Percentiles rank a stretch among this genome's conserved stretches.
phyloP scores from a whole-genome alignment of 2,113 vertebrate genomes.

The Rutilus rutilus region DNA sequence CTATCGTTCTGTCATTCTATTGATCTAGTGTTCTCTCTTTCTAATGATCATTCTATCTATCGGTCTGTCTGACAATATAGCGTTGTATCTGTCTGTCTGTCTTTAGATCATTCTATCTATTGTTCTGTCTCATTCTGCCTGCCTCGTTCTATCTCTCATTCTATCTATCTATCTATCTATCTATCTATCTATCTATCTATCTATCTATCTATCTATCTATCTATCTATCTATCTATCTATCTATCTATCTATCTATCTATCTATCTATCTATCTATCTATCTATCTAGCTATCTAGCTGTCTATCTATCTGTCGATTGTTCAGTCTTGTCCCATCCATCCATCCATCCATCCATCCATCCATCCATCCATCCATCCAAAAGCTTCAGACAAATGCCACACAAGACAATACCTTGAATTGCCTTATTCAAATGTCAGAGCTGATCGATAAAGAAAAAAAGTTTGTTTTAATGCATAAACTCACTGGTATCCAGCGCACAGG shows the following conservation, averaged over 20 bases:
- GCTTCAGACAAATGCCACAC: neutral
- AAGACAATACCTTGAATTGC: neutral
- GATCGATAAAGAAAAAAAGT: neutral
- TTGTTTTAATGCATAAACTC: neutral
- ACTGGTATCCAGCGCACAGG: neutral
- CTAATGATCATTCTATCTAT: neutral
- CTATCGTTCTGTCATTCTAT: neutral
- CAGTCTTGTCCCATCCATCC: neutral
- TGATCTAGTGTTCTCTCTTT: neutral
- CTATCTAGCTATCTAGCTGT: fast-evolving
- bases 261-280: neutral
- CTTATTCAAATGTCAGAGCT: neutral
- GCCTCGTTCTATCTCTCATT: neutral
- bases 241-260: neutral
- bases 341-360: neutral
- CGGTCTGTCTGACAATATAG: neutral
- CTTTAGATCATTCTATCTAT: neutral
- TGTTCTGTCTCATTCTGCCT: neutral
- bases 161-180: neutral
- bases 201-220: neutral
- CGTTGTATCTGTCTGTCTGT: neutral
- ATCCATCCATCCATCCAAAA: neutral
- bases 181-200: no score
- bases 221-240: neutral
- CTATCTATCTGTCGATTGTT: neutral